These are phyloP conservation scores for Notiomystis cincta DNA, from an alignment of 2,113 vertebrate species.

Conservation along the genomic window DNA sequence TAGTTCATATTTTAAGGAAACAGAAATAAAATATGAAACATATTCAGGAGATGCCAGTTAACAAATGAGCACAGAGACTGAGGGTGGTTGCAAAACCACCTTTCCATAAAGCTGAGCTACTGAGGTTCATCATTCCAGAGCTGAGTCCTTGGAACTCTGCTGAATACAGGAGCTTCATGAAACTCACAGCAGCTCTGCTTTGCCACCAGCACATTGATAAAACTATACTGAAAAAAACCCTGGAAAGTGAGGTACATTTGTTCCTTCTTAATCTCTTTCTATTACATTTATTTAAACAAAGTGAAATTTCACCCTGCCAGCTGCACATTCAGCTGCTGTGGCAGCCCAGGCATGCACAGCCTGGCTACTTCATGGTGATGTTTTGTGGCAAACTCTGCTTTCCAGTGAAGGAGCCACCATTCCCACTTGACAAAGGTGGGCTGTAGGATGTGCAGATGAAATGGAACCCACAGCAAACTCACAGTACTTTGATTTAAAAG, in stretches of 20 bases:
- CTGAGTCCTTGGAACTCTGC: neutral
- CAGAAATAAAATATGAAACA: neutral
- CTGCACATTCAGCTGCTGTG: neutral
- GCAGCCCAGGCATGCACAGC: neutral
- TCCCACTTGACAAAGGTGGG: neutral
- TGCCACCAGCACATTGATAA: neutral
- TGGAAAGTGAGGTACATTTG: neutral
- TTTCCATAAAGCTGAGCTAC: neutral
- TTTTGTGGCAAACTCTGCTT: neutral
- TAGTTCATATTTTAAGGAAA: neutral
- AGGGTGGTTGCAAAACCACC: neutral
- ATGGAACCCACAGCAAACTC: neutral
- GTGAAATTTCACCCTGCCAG: neutral
- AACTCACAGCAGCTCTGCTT: neutral
- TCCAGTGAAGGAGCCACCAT: constrained; percentile 9
- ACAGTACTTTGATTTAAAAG: neutral
- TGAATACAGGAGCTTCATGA: neutral
- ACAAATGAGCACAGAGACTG: neutral
- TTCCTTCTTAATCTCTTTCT: neutral
- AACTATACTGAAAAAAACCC: neutral
- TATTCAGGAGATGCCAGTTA: neutral
- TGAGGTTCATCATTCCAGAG: neutral
- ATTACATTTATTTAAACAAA: neutral
- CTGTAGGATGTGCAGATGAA: neutral
- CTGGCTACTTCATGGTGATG: neutral